Base-by-base conservation (phyloP, 1,140 invertebrate species). In the Diorhabda carinulata region DNA sequence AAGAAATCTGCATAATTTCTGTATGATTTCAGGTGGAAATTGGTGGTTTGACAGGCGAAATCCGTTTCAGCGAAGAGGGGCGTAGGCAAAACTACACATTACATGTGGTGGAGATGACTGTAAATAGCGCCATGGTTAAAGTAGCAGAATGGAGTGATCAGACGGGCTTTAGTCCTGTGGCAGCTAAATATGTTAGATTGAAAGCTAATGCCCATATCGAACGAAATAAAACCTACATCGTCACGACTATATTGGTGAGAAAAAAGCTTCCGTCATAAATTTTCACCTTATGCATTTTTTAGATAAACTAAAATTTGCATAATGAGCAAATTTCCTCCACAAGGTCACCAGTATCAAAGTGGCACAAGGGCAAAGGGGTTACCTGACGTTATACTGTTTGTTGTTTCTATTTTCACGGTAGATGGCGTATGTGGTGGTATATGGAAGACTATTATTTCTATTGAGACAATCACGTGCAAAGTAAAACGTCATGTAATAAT, bases 141-240 rank as follows among this genome's bases (percentile, higher is more conserved):
- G 93, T 97, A 4, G 96, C 94, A 3, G 91, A 94, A 78, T 98
- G 96, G 96, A 92, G 88, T n/a, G 92, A 96, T 70, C 86, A 90
- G 61, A 83, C 84, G 56, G 94, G 95, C 8, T 89, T 97, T 71
- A 87, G 86, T 66, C 84, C 91, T 2, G 85, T 92, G 25, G 88
- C 92, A 3, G 88, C 92, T 3, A 95, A 94, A 80, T 92, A 92
- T 71, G 86, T 90, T 5, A 85, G 91, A 60, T 81, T 92, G 9
- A 87, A 87, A 69, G 88, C 89, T 0, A 87, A 89, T n/a, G 81
- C 84, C 40, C 88, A 90, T 61, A 89, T 92, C 64, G 90, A 93
- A 77, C 90, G 88, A 73, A 98, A 97, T 82, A 91, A 89, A 79
- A 97, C 94, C 0, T 95, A 96, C 73, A 88, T 95, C 61, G 91